phyloP scores from a whole-genome alignment of 2,888 invertebrate genomes.

The Megalurothrips usitatus region DNA sequence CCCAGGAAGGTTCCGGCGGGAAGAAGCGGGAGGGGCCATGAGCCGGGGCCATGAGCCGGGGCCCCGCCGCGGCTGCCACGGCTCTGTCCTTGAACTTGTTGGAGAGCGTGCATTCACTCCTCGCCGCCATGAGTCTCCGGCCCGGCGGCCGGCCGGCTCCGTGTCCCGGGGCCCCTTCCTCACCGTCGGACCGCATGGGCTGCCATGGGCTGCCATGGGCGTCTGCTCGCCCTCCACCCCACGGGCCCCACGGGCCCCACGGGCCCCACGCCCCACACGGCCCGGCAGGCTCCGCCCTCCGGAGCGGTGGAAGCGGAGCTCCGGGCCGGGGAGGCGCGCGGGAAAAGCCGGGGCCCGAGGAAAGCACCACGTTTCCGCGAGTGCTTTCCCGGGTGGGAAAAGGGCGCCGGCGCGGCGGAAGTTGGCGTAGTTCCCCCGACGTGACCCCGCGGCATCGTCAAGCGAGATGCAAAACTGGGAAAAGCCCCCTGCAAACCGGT shows the following conservation, averaged over 20 bases:
- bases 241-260: background rate
- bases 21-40: background rate
- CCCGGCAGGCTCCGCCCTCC: background rate
- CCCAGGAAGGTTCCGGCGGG: background rate
- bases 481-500: no score
- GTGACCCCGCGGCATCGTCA: no score
- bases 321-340: no score
- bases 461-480: no score
- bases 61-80: background rate
- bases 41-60: background rate
- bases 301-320: no score
- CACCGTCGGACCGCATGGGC: background rate
- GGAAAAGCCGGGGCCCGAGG: no score
- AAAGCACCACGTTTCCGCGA: no score
- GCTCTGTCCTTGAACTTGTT: conserved; percentile 17
- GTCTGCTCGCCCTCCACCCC: background rate
- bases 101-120: conserved; percentile 21
- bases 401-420: no score
- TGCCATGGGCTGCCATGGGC: background rate
- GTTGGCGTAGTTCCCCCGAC: no score
- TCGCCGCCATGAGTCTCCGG: background rate
- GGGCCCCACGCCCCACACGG: background rate
- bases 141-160: background rate
- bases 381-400: no score
- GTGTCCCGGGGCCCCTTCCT: background rate